Conservation (phyloP, 2,888 invertebrate species). For the Amphimallon solstitiale region DNA sequence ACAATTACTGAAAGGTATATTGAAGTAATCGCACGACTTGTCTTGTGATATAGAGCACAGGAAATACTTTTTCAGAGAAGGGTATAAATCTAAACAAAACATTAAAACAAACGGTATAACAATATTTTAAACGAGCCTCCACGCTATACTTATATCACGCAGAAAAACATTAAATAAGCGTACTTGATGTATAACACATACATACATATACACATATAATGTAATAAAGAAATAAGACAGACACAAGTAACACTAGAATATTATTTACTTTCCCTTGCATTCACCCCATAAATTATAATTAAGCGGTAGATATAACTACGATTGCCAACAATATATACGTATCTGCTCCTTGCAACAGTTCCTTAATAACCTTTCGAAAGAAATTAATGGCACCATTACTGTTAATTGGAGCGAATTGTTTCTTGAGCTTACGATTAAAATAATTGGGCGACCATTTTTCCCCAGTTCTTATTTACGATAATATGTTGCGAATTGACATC, state of each 20-base stretch:
- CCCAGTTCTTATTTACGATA: slow-evolving; percentile 11
- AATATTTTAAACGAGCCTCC: too few relatives aligned
- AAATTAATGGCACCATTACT: slow-evolving; percentile 27
- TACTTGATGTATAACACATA: too few relatives aligned
- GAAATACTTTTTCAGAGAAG: too few relatives aligned
- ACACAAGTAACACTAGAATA: background rate
- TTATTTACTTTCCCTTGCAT: background rate
- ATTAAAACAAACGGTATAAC: too few relatives aligned
- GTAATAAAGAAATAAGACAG: background rate
- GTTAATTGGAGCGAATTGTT: slow-evolving; percentile 30
- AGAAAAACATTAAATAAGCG: too few relatives aligned
- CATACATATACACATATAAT: background rate
- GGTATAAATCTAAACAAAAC: too few relatives aligned
- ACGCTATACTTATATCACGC: too few relatives aligned
- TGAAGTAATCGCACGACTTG: too few relatives aligned
- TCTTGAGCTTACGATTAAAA: slow-evolving; percentile 23
- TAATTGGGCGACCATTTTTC: slow-evolving; percentile 22
- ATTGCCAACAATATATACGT: background rate
- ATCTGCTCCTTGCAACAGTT: background rate
- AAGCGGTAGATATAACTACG: slow-evolving; percentile 8
- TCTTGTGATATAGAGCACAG: too few relatives aligned
- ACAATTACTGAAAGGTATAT: too few relatives aligned
- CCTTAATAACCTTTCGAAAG: slow-evolving; percentile 21
- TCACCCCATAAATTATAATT: slow-evolving; percentile 19
- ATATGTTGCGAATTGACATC: background rate